Evolutionary conservation across 2,888 invertebrate genomes (phyloP).

Genomic region (Cybosia mesomella): DNA sequence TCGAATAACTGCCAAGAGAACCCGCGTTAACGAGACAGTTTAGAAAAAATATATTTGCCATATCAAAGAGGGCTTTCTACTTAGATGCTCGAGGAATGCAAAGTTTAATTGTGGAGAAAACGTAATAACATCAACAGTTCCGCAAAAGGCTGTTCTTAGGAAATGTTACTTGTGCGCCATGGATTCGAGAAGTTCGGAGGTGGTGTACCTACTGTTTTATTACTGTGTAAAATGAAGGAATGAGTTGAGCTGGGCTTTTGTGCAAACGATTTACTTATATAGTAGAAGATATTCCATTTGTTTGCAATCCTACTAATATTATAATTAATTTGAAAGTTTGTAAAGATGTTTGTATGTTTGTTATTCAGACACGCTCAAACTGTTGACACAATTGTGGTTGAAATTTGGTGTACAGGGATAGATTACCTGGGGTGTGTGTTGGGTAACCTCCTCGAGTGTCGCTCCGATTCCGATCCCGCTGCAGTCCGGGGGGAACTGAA

Average conservation of each 20-base stretch:
- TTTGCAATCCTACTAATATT: too few relatives aligned
- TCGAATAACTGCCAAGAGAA: conserved; percentile 45
- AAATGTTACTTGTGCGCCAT: conserved; percentile 48
- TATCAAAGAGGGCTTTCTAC: conserved; percentile 57
- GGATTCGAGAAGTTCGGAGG: conserved; percentile 38
- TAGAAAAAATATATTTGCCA: conserved; percentile 41
- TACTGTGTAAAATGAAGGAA: not conserved
- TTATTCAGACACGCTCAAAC: too few relatives aligned
- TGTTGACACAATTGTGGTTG: too few relatives aligned
- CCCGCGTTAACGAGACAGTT: conserved; percentile 35
- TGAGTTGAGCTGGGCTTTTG: too few relatives aligned
- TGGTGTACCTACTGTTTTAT: conserved; percentile 30
- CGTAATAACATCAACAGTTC: conserved; percentile 66
- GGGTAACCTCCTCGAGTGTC: too few relatives aligned
- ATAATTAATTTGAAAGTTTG: too few relatives aligned
- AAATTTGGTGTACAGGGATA: too few relatives aligned
- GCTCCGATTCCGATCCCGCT: too few relatives aligned
- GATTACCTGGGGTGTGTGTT: too few relatives aligned
- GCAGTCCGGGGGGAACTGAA: too few relatives aligned
- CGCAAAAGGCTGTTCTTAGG: conserved; percentile 62
- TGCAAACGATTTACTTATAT: not conserved
- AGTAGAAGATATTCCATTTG: too few relatives aligned
- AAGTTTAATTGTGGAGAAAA: conserved; percentile 75
- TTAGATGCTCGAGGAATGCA: conserved; percentile 59
- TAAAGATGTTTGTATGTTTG: too few relatives aligned